Evolutionary conservation across 2,113 vertebrate species (phyloP).

Genomic region (Gadus macrocephalus): DNA sequence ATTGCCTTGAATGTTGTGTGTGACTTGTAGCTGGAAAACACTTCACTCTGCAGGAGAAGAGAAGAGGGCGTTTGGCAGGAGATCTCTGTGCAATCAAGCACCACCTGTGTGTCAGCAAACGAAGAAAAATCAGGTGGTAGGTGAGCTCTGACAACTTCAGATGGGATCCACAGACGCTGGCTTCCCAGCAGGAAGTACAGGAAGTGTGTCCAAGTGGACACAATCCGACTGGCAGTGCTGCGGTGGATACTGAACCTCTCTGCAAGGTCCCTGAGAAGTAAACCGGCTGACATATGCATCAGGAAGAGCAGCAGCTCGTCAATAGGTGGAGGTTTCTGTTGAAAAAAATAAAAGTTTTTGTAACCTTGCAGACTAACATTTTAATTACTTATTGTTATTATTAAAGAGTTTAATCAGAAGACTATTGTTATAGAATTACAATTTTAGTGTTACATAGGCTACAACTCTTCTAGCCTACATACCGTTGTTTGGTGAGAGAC

Average conservation of each 20-base stretch:
- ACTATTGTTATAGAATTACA: not conserved
- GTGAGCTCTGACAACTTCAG: not conserved
- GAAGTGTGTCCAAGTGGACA: no score
- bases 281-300: not conserved
- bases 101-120: no score
- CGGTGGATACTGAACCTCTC: constrained; percentile 6
- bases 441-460: not conserved
- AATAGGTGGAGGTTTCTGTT: constrained; percentile 10
- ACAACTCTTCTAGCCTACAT: not conserved
- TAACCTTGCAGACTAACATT: not conserved
- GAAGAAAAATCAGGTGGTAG: no score
- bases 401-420: no score
- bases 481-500: not conserved
- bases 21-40: no score
- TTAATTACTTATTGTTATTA: not conserved
- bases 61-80: not conserved
- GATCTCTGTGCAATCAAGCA: not conserved
- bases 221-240: no score
- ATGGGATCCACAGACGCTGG: constrained; percentile 14
- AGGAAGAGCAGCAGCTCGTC: constrained; percentile 17
- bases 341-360: not conserved
- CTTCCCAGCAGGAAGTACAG: not conserved
- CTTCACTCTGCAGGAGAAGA: no score
- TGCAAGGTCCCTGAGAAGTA: constrained; percentile 3
- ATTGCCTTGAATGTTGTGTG: no score